Base-by-base conservation (phyloP, 2,888 invertebrate species). In the Adelognathus sp. region DNA sequence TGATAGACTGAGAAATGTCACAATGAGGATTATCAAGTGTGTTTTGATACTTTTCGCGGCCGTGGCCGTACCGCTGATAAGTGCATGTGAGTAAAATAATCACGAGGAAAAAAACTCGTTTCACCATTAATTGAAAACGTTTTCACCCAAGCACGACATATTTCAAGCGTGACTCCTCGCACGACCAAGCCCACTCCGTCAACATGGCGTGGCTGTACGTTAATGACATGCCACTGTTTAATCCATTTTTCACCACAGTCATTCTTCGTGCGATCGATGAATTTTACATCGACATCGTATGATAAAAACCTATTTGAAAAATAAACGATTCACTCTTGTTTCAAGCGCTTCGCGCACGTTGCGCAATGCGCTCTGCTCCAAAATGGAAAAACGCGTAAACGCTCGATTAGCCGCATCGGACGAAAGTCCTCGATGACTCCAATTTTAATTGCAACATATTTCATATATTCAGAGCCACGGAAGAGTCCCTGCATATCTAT, bases 121-220 rank as follows among this genome's bases (percentile, higher is more conserved):
- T 54, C 21, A 33, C 56, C 33, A 60, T 44, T 39, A 11, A 52
- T 36, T 52, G n/a, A n/a, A 58, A 63, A 52, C 9, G 3, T 24
- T 36, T 60, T 60, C n/a, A n/a, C n/a, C n/a, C 18, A 58, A 60
- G 41, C 44, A 56, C 63, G 69, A 76, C 82, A 80, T 83, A 64
- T 67, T 64, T 78, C 24, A 21, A 78, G 78, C 81, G 69, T 77
- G 83, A 77, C 80, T 81, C 75, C 39, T 58, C 70, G 50, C n/a
- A n/a, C 79, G 87, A 85, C 88, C 88, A 87, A 88, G 87, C 88
- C 88, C 88, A 86, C 67, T 82, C 79, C 54, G 79, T 72, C 79
- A 88, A 88, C 82, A 88, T 88, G 88, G 88, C 88, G 88, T 81
- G 36, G 46, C 63, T 14, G n/a, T n/a, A 44, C 31, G 39, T 46